These are phyloP conservation scores for Philereme transversata DNA, from an alignment of 2,888 invertebrate genomes.

Conservation along the genomic window DNA sequence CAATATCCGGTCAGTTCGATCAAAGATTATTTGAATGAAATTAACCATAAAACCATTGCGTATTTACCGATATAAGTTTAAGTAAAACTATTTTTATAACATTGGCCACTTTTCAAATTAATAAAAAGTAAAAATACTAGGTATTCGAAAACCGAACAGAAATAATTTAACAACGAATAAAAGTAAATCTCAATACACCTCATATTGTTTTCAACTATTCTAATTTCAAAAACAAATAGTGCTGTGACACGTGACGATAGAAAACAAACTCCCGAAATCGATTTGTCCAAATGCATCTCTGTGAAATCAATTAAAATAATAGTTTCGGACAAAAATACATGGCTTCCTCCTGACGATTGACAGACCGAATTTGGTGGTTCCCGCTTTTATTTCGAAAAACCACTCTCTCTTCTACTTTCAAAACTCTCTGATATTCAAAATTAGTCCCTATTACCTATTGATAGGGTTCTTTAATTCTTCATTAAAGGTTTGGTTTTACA, in stretches of 20 bases:
- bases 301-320: slow-evolving; percentile 81
- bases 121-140: too few species aligned
- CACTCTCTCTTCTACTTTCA: slow-evolving; percentile 29
- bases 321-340: slow-evolving; percentile 76
- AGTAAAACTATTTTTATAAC: too few species aligned
- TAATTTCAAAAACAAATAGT: slow-evolving; percentile 33
- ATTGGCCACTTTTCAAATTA: too few species aligned
- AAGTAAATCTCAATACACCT: too few species aligned
- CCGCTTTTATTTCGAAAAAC: slow-evolving; percentile 57
- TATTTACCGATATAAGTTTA: too few species aligned
- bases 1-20: too few species aligned
- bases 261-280: slow-evolving; percentile 46
- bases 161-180: too few species aligned
- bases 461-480: slow-evolving; percentile 20
- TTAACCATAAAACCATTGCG: too few species aligned
- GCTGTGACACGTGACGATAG: slow-evolving; percentile 46
- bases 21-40: too few species aligned
- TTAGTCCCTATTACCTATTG: slow-evolving; percentile 30
- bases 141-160: too few species aligned
- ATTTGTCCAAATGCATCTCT: slow-evolving; percentile 46
- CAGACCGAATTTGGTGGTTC: slow-evolving; percentile 67
- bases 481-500: slow-evolving; percentile 8
- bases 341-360: slow-evolving; percentile 74
- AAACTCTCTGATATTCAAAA: slow-evolving; percentile 29
- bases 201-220: neutral